Percentiles rank a stretch among this genome's conserved stretches.
Evolutionary conservation across 2,113 vertebrate species (phyloP).

Genomic region (Microcebus tavaratra): DNA sequence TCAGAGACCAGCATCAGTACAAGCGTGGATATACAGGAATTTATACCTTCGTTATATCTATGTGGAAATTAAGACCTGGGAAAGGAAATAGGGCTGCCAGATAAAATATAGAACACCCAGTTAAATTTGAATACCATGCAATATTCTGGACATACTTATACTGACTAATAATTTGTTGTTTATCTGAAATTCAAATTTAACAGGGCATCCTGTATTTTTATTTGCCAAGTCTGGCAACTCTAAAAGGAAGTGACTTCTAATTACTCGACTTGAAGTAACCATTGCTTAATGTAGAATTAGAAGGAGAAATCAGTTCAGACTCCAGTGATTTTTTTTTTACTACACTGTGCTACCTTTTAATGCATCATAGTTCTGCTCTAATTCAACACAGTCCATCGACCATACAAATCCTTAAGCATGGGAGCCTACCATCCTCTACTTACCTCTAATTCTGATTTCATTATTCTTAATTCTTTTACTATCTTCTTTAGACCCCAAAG

Average conservation of each 20-base stretch:
- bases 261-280: constrained; percentile 33
- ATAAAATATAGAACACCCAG: constrained; percentile 45
- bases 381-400: not conserved
- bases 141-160: constrained; percentile 4
- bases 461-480: not conserved
- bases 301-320: not conserved
- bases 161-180: constrained; percentile 47
- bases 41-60: constrained; percentile 37
- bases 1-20: not conserved
- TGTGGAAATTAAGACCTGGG: constrained; percentile 53
- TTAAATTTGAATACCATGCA: constrained; percentile 38
- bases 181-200: constrained; percentile 68
- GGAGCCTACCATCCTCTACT: not conserved
- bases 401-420: not conserved
- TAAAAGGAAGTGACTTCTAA: constrained; percentile 51
- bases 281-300: not conserved
- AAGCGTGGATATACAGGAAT: constrained; percentile 18
- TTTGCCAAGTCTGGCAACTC: constrained; percentile 54
- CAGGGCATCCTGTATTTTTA: constrained; percentile 36
- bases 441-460: not conserved
- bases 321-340: not conserved
- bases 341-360: not conserved
- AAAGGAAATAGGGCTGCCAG: constrained; percentile 56
- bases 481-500: not conserved
- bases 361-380: not conserved